Evolutionary conservation across 2,888 invertebrate species (phyloP), one percentile per base, ranked within the genome.

Genomic region (Anodontia alba): DNA sequence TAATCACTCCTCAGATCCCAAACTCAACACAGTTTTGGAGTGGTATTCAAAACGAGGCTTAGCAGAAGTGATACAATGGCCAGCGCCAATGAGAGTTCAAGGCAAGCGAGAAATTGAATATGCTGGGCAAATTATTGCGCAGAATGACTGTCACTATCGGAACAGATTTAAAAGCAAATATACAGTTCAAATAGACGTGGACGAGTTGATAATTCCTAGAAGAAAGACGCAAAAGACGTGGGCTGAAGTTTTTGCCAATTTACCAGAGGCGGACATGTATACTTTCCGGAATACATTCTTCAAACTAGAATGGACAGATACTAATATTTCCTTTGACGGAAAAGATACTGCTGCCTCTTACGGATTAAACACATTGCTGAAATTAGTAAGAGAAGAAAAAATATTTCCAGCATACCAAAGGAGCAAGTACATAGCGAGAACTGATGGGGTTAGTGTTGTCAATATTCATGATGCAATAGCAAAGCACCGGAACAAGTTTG

Each of bases 201-300:
- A 72, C 31, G 72, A 72, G 36, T 51, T 54, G 20, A 51, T 72
- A 7, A 72, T 72, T 54, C 72, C 72, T 3, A 49, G 36, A 72
- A 29, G n/a, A 1, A 33, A 72, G 54, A 20, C 17, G 31, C 36
- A 72, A 33, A n/a, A n/a, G 12, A 72, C 72, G 26, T 72, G 72
- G 72, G 20, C 23, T n/a, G 72, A 72, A 8, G 31, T 72, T 36
- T 10, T 72, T 0, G 15, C 3, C 33, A 72, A 33, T 31, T n/a
- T 72, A 29, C 72, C 72, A 23, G 2, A 29, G n/a, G 70, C 43
- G 23, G 46, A 46, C 49, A 23, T 20, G 10, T 71, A 71, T 49
- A 29, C 38, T 23, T 71, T 71, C 31, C 20, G 15, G 20, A 26
- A 46, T 71, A n/a, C 26, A 15, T 46, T 49, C 31, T 46, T 71